These are phyloP conservation scores for Balaenoptera acutorostrata DNA, from an alignment of 2,113 vertebrate species.

Conservation along the genomic window DNA sequence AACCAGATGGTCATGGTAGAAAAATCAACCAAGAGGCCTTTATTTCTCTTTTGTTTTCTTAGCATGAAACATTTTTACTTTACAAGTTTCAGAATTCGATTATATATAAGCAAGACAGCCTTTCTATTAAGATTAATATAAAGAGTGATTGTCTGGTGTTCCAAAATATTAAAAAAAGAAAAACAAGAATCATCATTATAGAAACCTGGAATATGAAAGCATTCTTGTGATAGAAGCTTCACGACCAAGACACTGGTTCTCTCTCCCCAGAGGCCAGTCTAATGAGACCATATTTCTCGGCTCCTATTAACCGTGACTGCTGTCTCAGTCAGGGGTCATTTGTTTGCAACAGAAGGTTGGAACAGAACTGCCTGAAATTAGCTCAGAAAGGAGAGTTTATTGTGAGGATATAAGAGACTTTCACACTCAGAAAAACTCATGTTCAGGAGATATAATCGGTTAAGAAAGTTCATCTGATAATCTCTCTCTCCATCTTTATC, in stretches of 20 bases:
- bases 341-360: constrained; percentile 55
- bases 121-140: neutral
- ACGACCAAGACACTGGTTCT: constrained; percentile 29
- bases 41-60: constrained; percentile 52
- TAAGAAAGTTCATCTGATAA: neutral
- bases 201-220: constrained; percentile 27
- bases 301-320: constrained; percentile 64
- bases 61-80: constrained; percentile 31
- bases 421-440: neutral
- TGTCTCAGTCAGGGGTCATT: constrained; percentile 64
- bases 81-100: constrained; percentile 2
- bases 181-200: neutral
- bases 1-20: constrained; percentile 65
- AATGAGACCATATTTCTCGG: constrained; percentile 65
- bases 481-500: neutral
- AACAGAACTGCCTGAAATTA: constrained; percentile 53
- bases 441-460: neutral
- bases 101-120: neutral
- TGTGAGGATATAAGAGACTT: neutral
- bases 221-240: constrained; percentile 49
- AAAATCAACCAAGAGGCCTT: constrained; percentile 42
- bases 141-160: neutral
- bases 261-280: constrained; percentile 35
- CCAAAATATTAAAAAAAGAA: neutral
- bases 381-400: constrained; percentile 51